phyloP scores from a whole-genome alignment of 53 echinoderm and acorn worm species.

The Holothuria leucospilota region DNA sequence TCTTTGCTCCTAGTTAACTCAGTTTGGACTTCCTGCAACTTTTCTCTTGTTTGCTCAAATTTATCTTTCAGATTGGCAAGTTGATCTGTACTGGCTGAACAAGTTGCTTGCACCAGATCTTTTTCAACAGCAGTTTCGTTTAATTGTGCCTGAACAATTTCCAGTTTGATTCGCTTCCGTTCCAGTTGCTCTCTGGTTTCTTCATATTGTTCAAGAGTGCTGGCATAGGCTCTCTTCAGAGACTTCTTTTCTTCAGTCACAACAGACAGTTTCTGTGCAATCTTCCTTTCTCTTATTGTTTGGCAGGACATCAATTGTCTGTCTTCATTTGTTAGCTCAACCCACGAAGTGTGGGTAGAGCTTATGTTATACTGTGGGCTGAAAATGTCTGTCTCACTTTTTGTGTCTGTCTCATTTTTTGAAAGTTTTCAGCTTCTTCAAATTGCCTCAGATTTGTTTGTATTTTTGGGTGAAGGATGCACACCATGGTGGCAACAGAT shows the following conservation, averaged over 20 bases:
- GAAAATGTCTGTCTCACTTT: no score
- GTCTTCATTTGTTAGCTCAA: slow-evolving; percentile 3
- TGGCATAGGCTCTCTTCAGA: neutral
- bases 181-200: no score
- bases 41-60: neutral
- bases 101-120: neutral
- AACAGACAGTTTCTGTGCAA: neutral
- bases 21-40: neutral
- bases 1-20: neutral
- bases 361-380: no score
- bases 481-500: no score
- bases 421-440: no score
- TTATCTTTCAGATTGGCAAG: neutral
- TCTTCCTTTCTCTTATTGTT: neutral
- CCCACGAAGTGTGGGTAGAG: no score
- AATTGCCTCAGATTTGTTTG: no score
- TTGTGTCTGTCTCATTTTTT: no score
- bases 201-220: neutral
- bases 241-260: neutral
- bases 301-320: neutral
- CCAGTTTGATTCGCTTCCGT: no score
- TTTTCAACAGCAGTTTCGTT: neutral
- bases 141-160: neutral
- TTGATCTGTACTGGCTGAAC: neutral
- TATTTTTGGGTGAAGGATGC: no score